These are phyloP conservation scores for Operophtera brumata DNA, from an alignment of 2,888 invertebrate species.

Conservation along the genomic window DNA sequence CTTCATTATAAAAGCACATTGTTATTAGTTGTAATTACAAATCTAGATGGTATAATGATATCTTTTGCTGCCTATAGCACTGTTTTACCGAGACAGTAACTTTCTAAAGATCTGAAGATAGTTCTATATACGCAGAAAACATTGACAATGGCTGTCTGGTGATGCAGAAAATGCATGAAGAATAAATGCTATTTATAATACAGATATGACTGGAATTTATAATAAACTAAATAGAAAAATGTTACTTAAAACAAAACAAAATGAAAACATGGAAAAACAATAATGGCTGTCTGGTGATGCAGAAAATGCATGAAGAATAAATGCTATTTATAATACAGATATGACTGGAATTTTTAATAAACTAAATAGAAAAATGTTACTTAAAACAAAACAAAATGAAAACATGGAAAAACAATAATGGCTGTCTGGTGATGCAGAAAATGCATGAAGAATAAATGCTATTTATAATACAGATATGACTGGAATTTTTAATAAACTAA, in stretches of 20 bases:
- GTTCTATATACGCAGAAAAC: conserved; percentile 24
- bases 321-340: background rate
- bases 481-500: no score
- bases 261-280: conserved; percentile 33
- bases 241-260: no score
- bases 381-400: no score
- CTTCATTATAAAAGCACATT: conserved; percentile 14
- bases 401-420: conserved; percentile 35
- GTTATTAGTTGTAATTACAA: conserved; percentile 12
- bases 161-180: conserved; percentile 26
- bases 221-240: no score
- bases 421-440: conserved; percentile 27
- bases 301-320: conserved; percentile 20
- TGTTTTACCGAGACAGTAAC: conserved; percentile 23
- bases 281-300: conserved; percentile 29
- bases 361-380: no score
- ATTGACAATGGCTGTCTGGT: conserved; percentile 31
- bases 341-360: no score
- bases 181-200: background rate
- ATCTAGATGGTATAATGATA: conserved; percentile 22
- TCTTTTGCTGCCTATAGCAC: conserved; percentile 22
- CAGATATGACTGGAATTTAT: background rate
- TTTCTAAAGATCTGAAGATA: conserved; percentile 34
- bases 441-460: conserved; percentile 10
- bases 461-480: background rate